Conservation (phyloP, 2,113 vertebrate genomes). For the Perognathus longimembris region DNA sequence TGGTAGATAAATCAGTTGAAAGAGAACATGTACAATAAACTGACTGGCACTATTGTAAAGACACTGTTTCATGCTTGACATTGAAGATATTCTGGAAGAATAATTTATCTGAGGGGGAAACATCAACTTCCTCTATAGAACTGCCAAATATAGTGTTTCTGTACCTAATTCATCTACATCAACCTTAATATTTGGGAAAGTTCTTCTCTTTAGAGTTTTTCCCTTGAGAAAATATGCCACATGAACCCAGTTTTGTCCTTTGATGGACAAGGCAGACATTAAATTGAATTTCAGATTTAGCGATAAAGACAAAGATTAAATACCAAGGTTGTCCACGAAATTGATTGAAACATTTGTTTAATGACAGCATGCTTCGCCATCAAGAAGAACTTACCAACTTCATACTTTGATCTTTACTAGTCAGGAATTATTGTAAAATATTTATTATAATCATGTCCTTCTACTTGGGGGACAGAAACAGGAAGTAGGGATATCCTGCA, state of each 20-base stretch:
- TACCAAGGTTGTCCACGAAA: conserved; percentile 16
- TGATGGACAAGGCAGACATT: conserved; percentile 44
- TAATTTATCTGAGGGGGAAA: conserved; percentile 53
- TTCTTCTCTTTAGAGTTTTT: conserved; percentile 39
- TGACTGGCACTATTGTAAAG: conserved; percentile 46
- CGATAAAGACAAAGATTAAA: conserved; percentile 30
- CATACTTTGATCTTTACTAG: background rate
- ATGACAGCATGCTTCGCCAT: background rate
- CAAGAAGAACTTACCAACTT: conserved; percentile 22
- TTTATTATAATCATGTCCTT: background rate
- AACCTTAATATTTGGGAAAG: conserved; percentile 33
- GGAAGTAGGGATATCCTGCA: background rate
- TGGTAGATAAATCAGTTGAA: conserved; percentile 43
- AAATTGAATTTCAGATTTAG: conserved; percentile 58
- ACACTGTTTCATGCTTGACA: background rate
- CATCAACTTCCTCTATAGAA: conserved; percentile 44
- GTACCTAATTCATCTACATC: background rate
- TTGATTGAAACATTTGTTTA: background rate
- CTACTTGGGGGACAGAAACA: background rate
- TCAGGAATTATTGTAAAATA: background rate
- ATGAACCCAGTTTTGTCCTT: conserved; percentile 19
- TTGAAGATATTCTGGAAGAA: conserved; percentile 27
- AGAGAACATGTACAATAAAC: background rate
- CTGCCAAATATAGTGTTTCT: conserved; percentile 30
- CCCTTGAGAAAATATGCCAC: conserved; percentile 57